Conservation (phyloP, 2,113 vertebrate species). For the Fregata magnificens region DNA sequence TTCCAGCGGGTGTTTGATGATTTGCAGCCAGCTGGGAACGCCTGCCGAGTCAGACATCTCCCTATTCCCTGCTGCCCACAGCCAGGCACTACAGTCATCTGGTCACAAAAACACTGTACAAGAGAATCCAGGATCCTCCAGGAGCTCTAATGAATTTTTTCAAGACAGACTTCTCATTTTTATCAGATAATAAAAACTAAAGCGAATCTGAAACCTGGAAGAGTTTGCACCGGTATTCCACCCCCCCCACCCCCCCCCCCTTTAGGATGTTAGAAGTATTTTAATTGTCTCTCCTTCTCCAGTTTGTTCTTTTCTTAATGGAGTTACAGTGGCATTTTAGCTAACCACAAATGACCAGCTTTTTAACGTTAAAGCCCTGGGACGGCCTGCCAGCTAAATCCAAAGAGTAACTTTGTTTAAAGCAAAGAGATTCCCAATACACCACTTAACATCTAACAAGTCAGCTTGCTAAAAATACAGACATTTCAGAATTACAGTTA, state of each 20-base stretch:
- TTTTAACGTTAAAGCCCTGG: neutral
- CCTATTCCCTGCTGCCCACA: neutral
- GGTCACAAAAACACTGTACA: neutral
- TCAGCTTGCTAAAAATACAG: neutral
- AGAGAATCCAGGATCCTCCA: neutral
- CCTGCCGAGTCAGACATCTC: neutral
- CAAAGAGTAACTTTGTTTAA: neutral
- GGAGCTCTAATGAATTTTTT: neutral
- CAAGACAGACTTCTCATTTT: neutral
- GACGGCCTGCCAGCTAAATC: neutral
- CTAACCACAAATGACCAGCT: neutral
- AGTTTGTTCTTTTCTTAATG: neutral
- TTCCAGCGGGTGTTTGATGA: neutral
- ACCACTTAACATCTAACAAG: neutral
- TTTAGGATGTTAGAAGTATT: neutral
- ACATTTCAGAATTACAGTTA: neutral
- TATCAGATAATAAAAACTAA: neutral
- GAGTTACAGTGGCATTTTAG: neutral
- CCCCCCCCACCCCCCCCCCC: rapidly evolving
- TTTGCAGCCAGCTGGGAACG: neutral
- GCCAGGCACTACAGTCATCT: neutral
- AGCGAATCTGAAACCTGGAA: neutral
- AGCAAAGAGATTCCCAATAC: neutral
- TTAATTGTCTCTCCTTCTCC: neutral
- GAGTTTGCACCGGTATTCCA: neutral